Evolutionary conservation across 2,888 invertebrate species (phyloP).

Genomic region (Lasius fuliginosus): DNA sequence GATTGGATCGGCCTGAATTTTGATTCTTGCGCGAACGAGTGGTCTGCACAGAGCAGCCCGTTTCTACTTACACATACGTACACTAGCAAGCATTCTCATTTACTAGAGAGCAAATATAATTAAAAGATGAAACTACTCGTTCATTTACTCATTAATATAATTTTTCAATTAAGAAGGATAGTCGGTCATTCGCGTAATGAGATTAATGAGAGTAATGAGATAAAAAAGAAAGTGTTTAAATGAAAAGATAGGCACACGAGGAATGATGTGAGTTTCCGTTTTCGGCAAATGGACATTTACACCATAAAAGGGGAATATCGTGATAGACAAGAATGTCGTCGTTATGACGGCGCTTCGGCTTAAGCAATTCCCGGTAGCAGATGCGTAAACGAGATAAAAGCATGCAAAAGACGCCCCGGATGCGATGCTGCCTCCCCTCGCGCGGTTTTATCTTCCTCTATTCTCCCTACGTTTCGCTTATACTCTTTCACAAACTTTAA

Average conservation of each 20-base stretch:
- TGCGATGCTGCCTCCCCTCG: constrained; percentile 64
- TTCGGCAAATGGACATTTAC: constrained; percentile 73
- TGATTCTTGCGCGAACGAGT: background rate
- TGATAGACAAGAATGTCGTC: constrained; percentile 77
- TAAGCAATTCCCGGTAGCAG: constrained; percentile 71
- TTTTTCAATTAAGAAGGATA: constrained; percentile 14
- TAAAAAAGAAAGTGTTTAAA: background rate
- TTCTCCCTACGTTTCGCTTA: constrained; percentile 51
- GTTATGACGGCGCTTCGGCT: constrained; percentile 71
- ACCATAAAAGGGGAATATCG: constrained; percentile 64
- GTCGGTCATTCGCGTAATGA: background rate
- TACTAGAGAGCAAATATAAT: constrained; percentile 29
- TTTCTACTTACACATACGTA: constrained; percentile 7
- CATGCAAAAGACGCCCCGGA: constrained; percentile 79
- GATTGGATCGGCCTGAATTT: background rate
- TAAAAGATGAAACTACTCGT: constrained; percentile 15
- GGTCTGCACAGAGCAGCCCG: background rate
- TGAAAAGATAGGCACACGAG: background rate
- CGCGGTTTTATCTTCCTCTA: constrained; percentile 59
- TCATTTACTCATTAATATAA: constrained; percentile 25
- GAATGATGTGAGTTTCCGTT: constrained; percentile 51
- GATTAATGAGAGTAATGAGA: background rate
- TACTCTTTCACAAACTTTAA: constrained; percentile 79
- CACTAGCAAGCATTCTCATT: background rate
- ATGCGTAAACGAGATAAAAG: constrained; percentile 82